Conservation (phyloP, 2,888 invertebrate species). For the Cheiracanthium punctorium region DNA sequence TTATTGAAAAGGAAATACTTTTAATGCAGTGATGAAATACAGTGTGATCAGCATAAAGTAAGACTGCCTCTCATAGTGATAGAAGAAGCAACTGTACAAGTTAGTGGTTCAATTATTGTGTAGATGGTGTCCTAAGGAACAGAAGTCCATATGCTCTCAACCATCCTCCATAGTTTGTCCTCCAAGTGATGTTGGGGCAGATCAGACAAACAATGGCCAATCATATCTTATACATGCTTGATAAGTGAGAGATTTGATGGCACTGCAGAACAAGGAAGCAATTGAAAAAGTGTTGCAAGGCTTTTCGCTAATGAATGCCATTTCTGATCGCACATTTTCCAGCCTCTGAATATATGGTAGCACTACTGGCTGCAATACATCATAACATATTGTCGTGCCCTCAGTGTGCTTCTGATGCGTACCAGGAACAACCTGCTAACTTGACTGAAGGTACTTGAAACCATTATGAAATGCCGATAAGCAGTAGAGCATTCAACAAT, state of each 20-base stretch:
- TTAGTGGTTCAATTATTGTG: not conserved
- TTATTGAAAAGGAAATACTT: no score
- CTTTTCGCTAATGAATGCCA: not conserved
- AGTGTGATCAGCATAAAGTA: not conserved
- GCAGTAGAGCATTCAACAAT: not conserved
- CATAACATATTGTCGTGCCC: constrained; percentile 2
- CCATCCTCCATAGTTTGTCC: not conserved
- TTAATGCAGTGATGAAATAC: no score
- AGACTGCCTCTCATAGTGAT: not conserved
- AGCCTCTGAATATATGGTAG: not conserved
- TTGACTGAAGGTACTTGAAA: not conserved
- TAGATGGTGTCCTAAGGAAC: not conserved
- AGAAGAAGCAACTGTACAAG: not conserved
- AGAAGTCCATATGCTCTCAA: not conserved
- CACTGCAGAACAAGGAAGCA: not conserved
- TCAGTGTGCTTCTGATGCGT: constrained; percentile 4
- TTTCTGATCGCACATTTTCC: not conserved
- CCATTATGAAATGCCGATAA: not conserved
- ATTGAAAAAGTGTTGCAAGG: not conserved
- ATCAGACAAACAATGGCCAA: not conserved
- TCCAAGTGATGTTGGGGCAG: not conserved
- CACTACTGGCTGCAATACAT: not conserved
- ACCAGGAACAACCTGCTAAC: not conserved
- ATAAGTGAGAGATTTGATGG: not conserved
- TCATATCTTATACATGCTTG: not conserved